These are phyloP conservation scores for Myathropa florea DNA, from an alignment of 2,888 invertebrate species.

Conservation along the genomic window DNA sequence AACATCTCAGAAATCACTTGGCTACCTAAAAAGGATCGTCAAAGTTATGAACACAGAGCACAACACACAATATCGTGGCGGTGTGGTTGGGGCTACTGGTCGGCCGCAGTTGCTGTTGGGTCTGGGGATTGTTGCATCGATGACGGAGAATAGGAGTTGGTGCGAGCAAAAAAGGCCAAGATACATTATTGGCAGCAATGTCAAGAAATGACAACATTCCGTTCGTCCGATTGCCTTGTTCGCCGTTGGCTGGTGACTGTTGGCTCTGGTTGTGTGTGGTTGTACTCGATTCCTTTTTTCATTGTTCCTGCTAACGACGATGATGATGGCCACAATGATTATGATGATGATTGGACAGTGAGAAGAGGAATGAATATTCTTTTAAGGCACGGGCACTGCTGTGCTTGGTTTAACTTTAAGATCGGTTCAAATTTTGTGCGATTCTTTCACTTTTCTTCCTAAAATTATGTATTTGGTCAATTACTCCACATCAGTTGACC, in stretches of 20 bases:
- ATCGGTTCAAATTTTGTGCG: background rate
- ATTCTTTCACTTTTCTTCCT: too few relatives aligned
- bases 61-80: slow-evolving; percentile 46
- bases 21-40: slow-evolving; percentile 72
- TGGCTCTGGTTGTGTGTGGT: slow-evolving; percentile 10
- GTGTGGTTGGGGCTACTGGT: background rate
- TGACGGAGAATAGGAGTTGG: slow-evolving; percentile 43
- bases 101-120: background rate
- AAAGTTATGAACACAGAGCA: slow-evolving; percentile 72
- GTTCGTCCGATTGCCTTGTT: slow-evolving; percentile 65
- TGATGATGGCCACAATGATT: slow-evolving; percentile 63
- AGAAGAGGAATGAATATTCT: slow-evolving; percentile 58
- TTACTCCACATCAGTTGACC: too few relatives aligned
- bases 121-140: slow-evolving; percentile 25
- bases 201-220: slow-evolving; percentile 72
- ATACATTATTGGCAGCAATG: slow-evolving; percentile 71
- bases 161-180: slow-evolving; percentile 58
- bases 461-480: too few relatives aligned
- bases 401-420: slow-evolving; percentile 19
- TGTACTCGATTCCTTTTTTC: slow-evolving; percentile 5
- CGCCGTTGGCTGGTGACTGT: slow-evolving; percentile 42
- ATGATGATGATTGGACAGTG: slow-evolving; percentile 70
- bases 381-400: background rate
- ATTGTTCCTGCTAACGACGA: slow-evolving; percentile 22
- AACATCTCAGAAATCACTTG: slow-evolving; percentile 71